phyloP scores from a whole-genome alignment of 2,113 vertebrate genomes.

The Arizona elegans region DNA sequence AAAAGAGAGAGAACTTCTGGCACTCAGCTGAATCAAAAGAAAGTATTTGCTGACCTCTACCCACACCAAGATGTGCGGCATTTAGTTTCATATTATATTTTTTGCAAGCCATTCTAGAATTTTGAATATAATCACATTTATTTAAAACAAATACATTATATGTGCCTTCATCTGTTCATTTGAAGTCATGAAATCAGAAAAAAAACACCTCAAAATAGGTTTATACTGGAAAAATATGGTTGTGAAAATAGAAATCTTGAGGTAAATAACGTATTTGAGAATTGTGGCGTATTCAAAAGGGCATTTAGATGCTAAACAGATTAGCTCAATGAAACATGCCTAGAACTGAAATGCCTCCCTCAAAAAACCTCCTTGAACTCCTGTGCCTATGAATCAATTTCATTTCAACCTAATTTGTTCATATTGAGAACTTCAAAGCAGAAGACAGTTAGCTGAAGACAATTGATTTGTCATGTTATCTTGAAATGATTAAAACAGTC shows the following conservation, averaged over 20 bases:
- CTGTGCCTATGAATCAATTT: conserved; percentile 3
- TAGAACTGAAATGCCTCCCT: not conserved
- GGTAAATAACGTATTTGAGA: conserved; percentile 8
- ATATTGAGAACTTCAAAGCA: conserved; percentile 22
- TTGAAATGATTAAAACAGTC: conserved; percentile 26
- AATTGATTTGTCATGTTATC: conserved; percentile 23
- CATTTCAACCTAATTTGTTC: conserved; percentile 26
- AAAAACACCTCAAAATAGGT: conserved; percentile 5
- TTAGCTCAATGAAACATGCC: not conserved
- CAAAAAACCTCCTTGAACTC: not conserved
- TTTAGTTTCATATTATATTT: conserved; percentile 1
- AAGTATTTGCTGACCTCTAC: not conserved
- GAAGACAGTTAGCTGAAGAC: conserved; percentile 15
- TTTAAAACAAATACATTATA: not conserved
- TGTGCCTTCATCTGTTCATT: not conserved
- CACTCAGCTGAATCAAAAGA: not conserved
- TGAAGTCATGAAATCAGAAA: not conserved
- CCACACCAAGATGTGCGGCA: not conserved
- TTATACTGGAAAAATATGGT: not conserved
- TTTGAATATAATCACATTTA: not conserved
- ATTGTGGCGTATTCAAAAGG: not conserved
- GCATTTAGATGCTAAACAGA: conserved; percentile 7
- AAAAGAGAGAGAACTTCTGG: not conserved
- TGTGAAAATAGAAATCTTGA: not conserved
- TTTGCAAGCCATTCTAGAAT: not conserved